Conservation (phyloP, 2,888 invertebrate species). For the Blastobasis adustella region DNA sequence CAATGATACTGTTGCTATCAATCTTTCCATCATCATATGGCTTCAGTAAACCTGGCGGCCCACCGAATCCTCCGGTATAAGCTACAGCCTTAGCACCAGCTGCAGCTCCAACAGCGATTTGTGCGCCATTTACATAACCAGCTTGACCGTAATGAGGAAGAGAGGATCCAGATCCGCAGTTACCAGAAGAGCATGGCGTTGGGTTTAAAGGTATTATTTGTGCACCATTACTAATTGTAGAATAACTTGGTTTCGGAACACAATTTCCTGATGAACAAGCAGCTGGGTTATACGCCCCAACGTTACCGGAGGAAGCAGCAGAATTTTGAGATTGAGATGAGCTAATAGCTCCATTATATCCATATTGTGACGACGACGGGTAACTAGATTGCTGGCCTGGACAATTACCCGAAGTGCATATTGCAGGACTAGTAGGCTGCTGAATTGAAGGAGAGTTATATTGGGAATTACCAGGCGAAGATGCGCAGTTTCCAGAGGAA, state of each 20-base stretch:
- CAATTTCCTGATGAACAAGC: slow-evolving; percentile 12
- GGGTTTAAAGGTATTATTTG: not conserved
- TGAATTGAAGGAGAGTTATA: not conserved
- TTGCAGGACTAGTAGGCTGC: too few relatives aligned
- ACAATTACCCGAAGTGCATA: too few relatives aligned
- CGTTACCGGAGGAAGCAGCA: not conserved
- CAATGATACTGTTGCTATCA: slow-evolving; percentile 4
- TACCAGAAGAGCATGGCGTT: not conserved
- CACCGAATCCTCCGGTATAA: slow-evolving; percentile 61
- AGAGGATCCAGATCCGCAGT: not conserved
- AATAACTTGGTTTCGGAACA: slow-evolving; percentile 2
- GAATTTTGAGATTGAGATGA: not conserved
- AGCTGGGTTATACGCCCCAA: slow-evolving; percentile 1
- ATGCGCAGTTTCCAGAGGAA: slow-evolving; percentile 4
- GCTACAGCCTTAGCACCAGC: slow-evolving; percentile 37
- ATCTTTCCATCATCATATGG: slow-evolving; percentile 47
- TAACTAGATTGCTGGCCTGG: too few relatives aligned
- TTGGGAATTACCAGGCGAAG: not conserved
- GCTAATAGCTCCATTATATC: not conserved
- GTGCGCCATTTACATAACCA: slow-evolving; percentile 8
- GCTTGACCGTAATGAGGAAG: slow-evolving; percentile 7
- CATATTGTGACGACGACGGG: not conserved
- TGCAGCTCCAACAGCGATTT: slow-evolving; percentile 22
- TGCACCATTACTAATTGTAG: not conserved
- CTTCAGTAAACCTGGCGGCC: slow-evolving; percentile 55